Conservation (phyloP, 1,140 invertebrate genomes). For the Hyles euphorbiae region DNA sequence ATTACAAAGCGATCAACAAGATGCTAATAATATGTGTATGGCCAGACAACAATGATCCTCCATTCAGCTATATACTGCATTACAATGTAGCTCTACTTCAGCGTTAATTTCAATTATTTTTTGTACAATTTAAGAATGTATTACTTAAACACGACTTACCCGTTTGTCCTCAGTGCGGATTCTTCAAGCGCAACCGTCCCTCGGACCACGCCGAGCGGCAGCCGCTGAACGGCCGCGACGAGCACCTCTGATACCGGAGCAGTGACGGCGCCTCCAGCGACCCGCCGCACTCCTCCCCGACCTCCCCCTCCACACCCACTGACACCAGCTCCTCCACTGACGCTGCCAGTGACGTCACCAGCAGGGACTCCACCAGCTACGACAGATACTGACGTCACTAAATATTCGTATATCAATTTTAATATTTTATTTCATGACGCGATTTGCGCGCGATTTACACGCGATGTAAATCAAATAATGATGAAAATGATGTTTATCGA, state of each 20-base stretch:
- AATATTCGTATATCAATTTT: slow-evolving; percentile 25
- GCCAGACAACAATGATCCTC: too few species aligned
- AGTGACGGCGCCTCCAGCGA: slow-evolving; percentile 36
- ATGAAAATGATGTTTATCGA: background rate
- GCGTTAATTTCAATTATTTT: too few species aligned
- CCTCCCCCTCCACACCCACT: slow-evolving; percentile 73
- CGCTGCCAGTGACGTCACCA: slow-evolving; percentile 65
- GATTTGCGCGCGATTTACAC: background rate
- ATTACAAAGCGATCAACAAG: too few species aligned
- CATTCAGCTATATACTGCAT: too few species aligned
- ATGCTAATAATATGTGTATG: too few species aligned
- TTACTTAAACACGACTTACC: background rate
- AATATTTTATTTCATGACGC: background rate
- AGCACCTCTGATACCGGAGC: slow-evolving; percentile 77
- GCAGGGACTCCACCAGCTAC: slow-evolving; percentile 53
- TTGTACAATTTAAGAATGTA: too few species aligned
- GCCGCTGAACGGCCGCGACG: slow-evolving; percentile 85
- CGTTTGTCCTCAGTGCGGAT: slow-evolving; percentile 85
- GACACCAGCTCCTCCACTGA: slow-evolving; percentile 67
- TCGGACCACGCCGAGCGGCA: slow-evolving; percentile 87
- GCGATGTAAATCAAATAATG: background rate
- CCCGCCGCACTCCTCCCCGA: slow-evolving; percentile 21
- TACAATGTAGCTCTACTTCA: too few species aligned
- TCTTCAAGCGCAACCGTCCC: slow-evolving; percentile 94
- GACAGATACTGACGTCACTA: slow-evolving; percentile 41